Base-by-base conservation (phyloP, 1,140 invertebrate species). In the Polypedilum pembai region DNA sequence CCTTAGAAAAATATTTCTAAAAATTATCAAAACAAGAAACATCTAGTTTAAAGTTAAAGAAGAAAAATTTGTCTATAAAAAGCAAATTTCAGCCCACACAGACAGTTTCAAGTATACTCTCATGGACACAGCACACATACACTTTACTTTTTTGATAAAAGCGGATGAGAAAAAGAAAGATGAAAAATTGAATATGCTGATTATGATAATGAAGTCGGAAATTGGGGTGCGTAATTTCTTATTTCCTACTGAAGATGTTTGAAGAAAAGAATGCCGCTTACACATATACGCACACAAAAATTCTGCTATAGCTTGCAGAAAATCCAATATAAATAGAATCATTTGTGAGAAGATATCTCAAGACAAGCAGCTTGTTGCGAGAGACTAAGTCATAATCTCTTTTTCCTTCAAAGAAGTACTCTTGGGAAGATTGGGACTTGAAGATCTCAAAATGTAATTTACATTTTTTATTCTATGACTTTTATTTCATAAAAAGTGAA, bases 171-270 rank as follows among this genome's bases (percentile, higher is more conserved):
- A 18, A 20, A 21, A 20, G 65, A 20, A 69, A 69, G 20, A 69
- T 69, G 20, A 69, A 69, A 69, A 69, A 69, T 69, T 69, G 65
- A 21, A 69, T 69, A 69, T 69, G 65, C 17, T 69, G 65, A 69
- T 69, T 69, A 69, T 69, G 65, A 69, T 69, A 69, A 69, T 69
- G 20, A 69, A 69, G 65, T 69, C 65, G 20, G 65, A 18, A 69
- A 69, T 56, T 56, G 45, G 45, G 45, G 45, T 56, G 45, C 45
- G 45, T 56, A 56, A 56, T 56, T 56, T 56, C 45, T 56, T 56
- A 56, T 56, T 56, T 56, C 45, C 45, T 56, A 12, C 45, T 56
- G 45, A 56, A 56, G 45, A 56, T 15, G 45, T 33, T 33, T 33
- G 24, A 33, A 33, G 2, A 5, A 33, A 33, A 33, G 24, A 33